Evolutionary conservation across 2,888 invertebrate genomes (phyloP), one percentile per base, ranked within the genome.

Genomic region (Lampropteryx suffumata): DNA sequence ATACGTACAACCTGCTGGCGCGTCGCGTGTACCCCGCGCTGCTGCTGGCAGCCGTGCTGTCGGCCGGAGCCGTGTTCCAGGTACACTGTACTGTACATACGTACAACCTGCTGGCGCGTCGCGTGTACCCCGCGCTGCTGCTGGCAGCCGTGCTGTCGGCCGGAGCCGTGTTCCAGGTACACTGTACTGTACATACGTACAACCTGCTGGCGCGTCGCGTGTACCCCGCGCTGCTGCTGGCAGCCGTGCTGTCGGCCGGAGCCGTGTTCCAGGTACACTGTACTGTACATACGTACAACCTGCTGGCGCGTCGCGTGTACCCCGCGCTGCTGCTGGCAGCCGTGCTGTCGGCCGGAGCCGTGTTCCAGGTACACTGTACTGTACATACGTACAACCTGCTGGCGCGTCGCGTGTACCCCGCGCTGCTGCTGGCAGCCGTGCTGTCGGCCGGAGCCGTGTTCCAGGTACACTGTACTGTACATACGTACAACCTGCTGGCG

Each of bases 21-120:
- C 92, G 98, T 42, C 92, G 97, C 62, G 94, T 98, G 7, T 99
- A 99, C 90, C 99, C 99, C 21, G 95, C 95, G 67, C 91, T 98
- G 61, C 90, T 99, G 70, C 89, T 97, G 37, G 88, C 95, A 17
- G 92, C 93, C 40, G 82, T 95, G 45, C 86, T 95, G 36, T 84
- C 93, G 42, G 92, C 93, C 40, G 92, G 98, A 59, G 91, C 96
- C 46, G 92, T 76, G 29, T 95, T 98, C 73, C 82, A 83, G 79
- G 79, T 83, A 46, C 26, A n/a, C 4, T n/a, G n/a, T n/a, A 17
- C 17, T 17, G 17, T 17, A 17, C 17, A 4, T 17, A 3, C 17
- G 17, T 4, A 4, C 67, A 95, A 96, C 76, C 82, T 96, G 57
- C 93, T 98, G 28, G 94, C 95, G 24, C 92, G 98, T 42, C 92